Conservation (phyloP, 2,888 invertebrate genomes). For the Oeneis ivallda region DNA sequence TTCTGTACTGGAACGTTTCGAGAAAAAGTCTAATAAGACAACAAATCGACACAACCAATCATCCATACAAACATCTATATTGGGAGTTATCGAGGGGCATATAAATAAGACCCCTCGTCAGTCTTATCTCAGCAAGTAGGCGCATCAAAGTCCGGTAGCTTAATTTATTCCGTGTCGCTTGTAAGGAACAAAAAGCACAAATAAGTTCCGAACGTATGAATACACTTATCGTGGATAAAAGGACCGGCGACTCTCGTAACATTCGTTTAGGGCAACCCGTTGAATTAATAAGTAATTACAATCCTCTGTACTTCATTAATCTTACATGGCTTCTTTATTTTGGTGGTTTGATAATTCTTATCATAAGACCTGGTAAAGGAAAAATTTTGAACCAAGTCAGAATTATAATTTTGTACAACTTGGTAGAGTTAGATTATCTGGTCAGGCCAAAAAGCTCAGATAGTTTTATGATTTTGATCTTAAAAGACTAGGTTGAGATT, state of each 20-base stretch:
- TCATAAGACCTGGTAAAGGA: background rate
- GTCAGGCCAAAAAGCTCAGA: too few relatives aligned
- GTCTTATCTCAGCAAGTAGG: slow-evolving; percentile 38
- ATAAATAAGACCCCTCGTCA: slow-evolving; percentile 38
- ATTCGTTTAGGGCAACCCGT: slow-evolving; percentile 25
- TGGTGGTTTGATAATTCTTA: background rate
- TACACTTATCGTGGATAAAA: slow-evolving; percentile 54
- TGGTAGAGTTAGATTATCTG: background rate
- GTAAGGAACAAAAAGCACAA: slow-evolving; percentile 50
- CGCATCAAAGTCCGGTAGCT: slow-evolving; percentile 75
- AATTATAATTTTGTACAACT: background rate
- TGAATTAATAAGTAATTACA: slow-evolving; percentile 30
- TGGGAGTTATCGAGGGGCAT: slow-evolving; percentile 33
- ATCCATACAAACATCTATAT: slow-evolving; percentile 30
- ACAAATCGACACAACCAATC: slow-evolving; percentile 17
- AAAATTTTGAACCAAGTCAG: background rate
- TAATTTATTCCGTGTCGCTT: slow-evolving; percentile 74
- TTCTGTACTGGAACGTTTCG: background rate
- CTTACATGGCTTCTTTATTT: slow-evolving; percentile 19
- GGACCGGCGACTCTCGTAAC: slow-evolving; percentile 40
- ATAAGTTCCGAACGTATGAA: slow-evolving; percentile 50
- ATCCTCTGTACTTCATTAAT: slow-evolving; percentile 27
- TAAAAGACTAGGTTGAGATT: too few relatives aligned
- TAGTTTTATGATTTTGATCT: too few relatives aligned
- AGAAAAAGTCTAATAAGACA: slow-evolving; percentile 19